These are phyloP conservation scores for Channa striata DNA, from an alignment of 2,797 vertebrate species.

Conservation along the genomic window DNA sequence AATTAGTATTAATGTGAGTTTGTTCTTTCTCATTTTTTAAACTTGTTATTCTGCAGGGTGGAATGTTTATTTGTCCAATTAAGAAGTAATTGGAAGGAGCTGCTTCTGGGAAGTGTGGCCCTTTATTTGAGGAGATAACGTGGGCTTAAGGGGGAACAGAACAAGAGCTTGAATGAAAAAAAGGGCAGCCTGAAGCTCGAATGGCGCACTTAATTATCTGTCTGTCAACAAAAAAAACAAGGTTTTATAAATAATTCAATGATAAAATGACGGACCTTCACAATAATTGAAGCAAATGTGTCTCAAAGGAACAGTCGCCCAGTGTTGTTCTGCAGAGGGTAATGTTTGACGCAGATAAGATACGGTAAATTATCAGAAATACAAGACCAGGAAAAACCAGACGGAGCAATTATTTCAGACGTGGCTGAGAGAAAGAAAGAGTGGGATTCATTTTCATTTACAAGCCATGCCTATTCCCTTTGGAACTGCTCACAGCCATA, in stretches of 20 bases:
- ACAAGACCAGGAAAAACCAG: constrained; percentile 19
- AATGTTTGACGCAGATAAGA: constrained; percentile 55
- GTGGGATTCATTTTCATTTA: neutral
- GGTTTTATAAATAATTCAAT: neutral
- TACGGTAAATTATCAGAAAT: constrained; percentile 19
- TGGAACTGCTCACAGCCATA: neutral
- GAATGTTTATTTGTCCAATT: neutral
- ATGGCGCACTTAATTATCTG: neutral
- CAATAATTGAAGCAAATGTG: constrained; percentile 8
- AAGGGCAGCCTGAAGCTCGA: neutral
- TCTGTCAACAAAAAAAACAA: neutral
- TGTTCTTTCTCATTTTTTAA: neutral
- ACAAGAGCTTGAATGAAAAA: constrained; percentile 7
- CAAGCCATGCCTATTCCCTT: neutral
- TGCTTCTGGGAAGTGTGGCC: neutral
- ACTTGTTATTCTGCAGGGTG: neutral
- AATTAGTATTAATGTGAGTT: neutral
- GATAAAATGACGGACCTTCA: constrained; percentile 5
- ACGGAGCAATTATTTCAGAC: constrained; percentile 3
- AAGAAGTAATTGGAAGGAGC: neutral
- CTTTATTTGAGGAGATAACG: no score
- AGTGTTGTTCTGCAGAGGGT: constrained; percentile 17
- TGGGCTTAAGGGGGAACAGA: neutral
- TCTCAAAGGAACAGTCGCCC: constrained; percentile 5
- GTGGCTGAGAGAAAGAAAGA: constrained; percentile 2